Evolutionary conservation across 1,140 invertebrate genomes (phyloP).

Genomic region (Cyphomyrmex costatus): DNA sequence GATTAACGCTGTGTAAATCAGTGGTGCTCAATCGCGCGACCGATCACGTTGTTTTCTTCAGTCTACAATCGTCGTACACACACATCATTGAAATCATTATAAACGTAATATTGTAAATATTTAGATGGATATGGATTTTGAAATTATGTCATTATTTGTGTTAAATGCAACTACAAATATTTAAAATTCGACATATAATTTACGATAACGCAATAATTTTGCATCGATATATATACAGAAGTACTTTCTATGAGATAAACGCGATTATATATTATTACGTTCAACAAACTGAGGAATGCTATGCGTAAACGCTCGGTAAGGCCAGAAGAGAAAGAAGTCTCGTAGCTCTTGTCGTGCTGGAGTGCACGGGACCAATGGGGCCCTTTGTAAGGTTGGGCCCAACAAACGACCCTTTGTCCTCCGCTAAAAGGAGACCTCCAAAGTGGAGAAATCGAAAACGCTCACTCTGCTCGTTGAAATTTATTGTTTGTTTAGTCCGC

Average conservation of each 20-base stretch:
- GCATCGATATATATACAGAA: neutral
- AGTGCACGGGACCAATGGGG: slow-evolving; percentile 73
- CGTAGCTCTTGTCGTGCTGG: slow-evolving; percentile 58
- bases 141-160: neutral
- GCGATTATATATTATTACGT: slow-evolving; percentile 32
- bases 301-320: slow-evolving; percentile 35
- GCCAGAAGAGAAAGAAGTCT: slow-evolving; percentile 49
- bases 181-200: neutral
- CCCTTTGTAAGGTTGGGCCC: slow-evolving; percentile 75
- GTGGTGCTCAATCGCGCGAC: slow-evolving; percentile 39
- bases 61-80: no score
- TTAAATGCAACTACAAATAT: neutral
- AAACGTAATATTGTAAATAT: neutral
- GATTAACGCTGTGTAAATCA: slow-evolving; percentile 42
- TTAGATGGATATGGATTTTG: neutral
- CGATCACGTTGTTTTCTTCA: neutral
- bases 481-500: slow-evolving; percentile 81
- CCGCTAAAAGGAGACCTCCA: slow-evolving; percentile 56
- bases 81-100: neutral
- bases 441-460: slow-evolving; percentile 73
- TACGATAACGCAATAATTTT: neutral
- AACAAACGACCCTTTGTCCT: slow-evolving; percentile 79
- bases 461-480: slow-evolving; percentile 75
- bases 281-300: slow-evolving; percentile 49
- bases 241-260: neutral